Evolutionary conservation across 2,797 vertebrate genomes (phyloP), one percentile per base, ranked within the genome.

Genomic region (Acanthis flammea): DNA sequence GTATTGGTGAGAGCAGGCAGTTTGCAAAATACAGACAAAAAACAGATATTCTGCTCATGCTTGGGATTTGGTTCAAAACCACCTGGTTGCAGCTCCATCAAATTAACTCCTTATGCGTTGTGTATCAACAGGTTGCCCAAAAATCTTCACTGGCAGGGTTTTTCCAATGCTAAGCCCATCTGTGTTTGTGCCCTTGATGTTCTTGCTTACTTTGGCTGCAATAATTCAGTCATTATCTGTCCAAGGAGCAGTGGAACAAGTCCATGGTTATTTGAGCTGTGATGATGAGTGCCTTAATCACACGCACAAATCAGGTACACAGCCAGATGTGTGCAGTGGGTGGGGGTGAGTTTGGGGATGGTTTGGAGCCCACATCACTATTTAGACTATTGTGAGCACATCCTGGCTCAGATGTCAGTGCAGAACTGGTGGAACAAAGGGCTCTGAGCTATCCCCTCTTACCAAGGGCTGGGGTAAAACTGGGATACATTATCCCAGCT

Each of bases 401-500:
- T 90, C 93, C 93, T 92, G 91, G 62, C 90, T 96, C 81, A 72
- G 66, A 71, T 80, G 39, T 89, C 82, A 44, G 27, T 25, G 37
- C 53, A 91, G 70, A 72, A 23, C 22, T 92, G 78, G 51, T 81
- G 88, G 94, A 96, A 91, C 86, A 95, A 96, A 96, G 70, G 50
- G 70, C 76, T 82, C 90, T 62, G 79, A 91, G 90, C 79, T 73
- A 33, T 91, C 74, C 71, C 16, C 8, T 86, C 62, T 66, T 83
- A 91, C 88, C 58, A 65, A 94, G 55, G 74, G 41, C 70, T 37
- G 15, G 75, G 75, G 39, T 94, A 45, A 87, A 96, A 97, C 89
- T 95, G 94, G 94, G 83, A 92, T 90, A 68, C 80, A 95, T 97
- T 97, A 94, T 94, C 86, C 92, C 2, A 0, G 70, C 48, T 82